Percentiles rank a stretch among this genome's conserved stretches.
phyloP scores from a whole-genome alignment of 2,888 invertebrate species.

The Drosophila histrio region DNA sequence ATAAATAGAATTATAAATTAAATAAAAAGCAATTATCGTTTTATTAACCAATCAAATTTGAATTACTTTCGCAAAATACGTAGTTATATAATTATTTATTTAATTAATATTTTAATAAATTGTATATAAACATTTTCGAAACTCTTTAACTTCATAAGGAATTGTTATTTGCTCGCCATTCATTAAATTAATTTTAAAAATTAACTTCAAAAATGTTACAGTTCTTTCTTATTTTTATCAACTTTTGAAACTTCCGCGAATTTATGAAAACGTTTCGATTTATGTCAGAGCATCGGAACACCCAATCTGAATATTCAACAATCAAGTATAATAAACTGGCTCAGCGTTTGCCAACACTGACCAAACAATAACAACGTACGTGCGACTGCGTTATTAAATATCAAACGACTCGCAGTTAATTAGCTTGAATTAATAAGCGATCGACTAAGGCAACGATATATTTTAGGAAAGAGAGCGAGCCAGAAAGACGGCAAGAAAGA shows the following conservation, averaged over 20 bases:
- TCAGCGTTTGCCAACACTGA: slow-evolving; percentile 48
- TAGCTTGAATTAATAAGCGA: slow-evolving; percentile 70
- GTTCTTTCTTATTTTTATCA: neutral
- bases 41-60: neutral
- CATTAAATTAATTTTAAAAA: neutral
- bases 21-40: neutral
- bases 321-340: slow-evolving; percentile 7
- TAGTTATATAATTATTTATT: too few species aligned
- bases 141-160: too few species aligned
- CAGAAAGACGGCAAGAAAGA: slow-evolving; percentile 3
- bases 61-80: too few species aligned
- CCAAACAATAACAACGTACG: neutral
- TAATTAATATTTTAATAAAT: too few species aligned
- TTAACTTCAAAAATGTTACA: neutral
- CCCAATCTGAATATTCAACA: slow-evolving; percentile 15
- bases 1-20: too few species aligned
- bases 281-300: slow-evolving; percentile 12
- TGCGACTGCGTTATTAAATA: slow-evolving; percentile 55
- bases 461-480: slow-evolving; percentile 3
- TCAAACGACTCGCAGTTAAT: slow-evolving; percentile 64
- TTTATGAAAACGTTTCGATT: slow-evolving; percentile 7
- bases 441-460: slow-evolving; percentile 29
- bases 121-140: too few species aligned
- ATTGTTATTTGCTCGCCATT: neutral
- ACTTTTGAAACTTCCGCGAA: slow-evolving; percentile 8